Evolutionary conservation across 1,140 invertebrate genomes (phyloP).

Genomic region (Drosophila rhopaloa): DNA sequence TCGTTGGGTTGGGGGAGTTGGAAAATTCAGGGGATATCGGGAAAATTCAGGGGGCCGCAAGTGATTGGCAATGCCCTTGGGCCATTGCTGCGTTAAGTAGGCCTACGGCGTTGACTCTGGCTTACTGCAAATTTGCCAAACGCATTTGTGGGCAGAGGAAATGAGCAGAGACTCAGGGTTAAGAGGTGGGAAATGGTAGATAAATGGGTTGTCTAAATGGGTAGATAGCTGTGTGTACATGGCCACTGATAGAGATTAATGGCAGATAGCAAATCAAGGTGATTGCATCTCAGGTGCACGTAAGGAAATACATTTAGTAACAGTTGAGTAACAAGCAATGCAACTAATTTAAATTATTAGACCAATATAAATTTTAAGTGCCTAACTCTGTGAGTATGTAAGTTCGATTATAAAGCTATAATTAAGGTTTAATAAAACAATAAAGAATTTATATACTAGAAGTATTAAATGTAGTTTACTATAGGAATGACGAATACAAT

Average conservation of each 20-base stretch:
- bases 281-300: neutral
- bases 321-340: neutral
- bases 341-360: neutral
- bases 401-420: too few species aligned
- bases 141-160: constrained; percentile 17
- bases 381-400: too few species aligned
- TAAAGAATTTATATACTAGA: too few species aligned
- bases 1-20: neutral
- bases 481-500: too few species aligned
- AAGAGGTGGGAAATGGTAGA: constrained; percentile 20
- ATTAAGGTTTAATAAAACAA: too few species aligned
- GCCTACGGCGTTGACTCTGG: constrained; percentile 42
- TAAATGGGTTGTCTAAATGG: constrained; percentile 7
- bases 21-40: too few species aligned
- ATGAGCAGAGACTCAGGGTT: constrained; percentile 3
- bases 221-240: constrained; percentile 1
- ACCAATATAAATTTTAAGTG: too few species aligned
- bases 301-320: neutral
- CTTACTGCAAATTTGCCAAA: constrained; percentile 43
- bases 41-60: constrained; percentile 17
- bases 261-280: neutral
- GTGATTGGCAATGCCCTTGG: constrained; percentile 65
- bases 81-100: constrained; percentile 58
- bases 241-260: constrained; percentile 2
- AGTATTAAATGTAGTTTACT: too few species aligned